Conservation (phyloP, 2,888 invertebrate species). For the Kuschelorhynchus macadamiae region DNA sequence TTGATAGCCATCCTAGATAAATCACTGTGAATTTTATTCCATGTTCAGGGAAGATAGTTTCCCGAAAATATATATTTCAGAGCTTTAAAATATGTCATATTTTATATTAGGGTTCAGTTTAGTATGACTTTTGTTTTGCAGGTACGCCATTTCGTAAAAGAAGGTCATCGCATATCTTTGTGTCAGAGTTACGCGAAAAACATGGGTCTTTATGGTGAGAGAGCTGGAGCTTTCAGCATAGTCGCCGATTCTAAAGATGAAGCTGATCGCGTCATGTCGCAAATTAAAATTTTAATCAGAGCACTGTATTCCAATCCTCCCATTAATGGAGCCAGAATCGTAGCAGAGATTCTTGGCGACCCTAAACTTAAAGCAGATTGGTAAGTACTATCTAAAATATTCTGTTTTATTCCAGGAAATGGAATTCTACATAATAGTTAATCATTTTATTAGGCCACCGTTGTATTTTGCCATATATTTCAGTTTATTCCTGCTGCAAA, state of each 20-base stretch:
- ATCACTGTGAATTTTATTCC: no score
- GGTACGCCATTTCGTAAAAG: slow-evolving; percentile 86
- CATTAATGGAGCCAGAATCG: slow-evolving; percentile 92
- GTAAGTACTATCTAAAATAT: slow-evolving; percentile 69
- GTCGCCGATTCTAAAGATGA: slow-evolving; percentile 83
- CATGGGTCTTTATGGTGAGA: slow-evolving; percentile 94
- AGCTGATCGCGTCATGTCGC: slow-evolving; percentile 88
- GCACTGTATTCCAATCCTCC: slow-evolving; percentile 99
- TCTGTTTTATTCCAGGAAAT: no score
- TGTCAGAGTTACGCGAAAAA: slow-evolving; percentile 98
- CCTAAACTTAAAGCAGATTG: slow-evolving; percentile 80
- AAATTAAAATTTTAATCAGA: slow-evolving; percentile 94
- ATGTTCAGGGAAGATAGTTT: no score
- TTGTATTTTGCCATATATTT: no score
- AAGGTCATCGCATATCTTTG: slow-evolving; percentile 89
- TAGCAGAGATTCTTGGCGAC: slow-evolving; percentile 84
- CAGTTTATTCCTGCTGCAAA: no score
- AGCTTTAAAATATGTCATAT: no score
- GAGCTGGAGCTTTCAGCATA: slow-evolving; percentile 92
- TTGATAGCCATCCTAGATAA: no score
- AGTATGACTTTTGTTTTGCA: slow-evolving; percentile 43
- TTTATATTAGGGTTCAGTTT: no score
- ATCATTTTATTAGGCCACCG: no score
- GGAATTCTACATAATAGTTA: no score
- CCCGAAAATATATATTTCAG: no score